Base-by-base conservation (phyloP, 2,113 vertebrate genomes). In the Geothlypis trichas region DNA sequence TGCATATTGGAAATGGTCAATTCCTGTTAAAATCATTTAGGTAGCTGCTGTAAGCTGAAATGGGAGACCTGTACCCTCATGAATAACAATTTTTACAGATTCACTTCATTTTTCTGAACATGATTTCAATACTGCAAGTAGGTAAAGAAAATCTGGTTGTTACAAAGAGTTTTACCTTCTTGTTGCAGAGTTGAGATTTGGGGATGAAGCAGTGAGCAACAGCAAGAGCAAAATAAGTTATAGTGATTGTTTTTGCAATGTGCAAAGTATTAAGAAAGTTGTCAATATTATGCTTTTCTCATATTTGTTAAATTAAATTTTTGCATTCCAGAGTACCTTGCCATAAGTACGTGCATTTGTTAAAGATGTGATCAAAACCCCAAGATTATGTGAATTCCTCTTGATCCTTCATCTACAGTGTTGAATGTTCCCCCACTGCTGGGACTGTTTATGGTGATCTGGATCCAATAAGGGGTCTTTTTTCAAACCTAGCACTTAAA, bases 291-390 rank as follows among this genome's bases (percentile, higher is more conserved):
- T 2, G 3, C 13, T 91, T 94, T 87, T 87, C 52, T 47, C 21
- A 3, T 89, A 72, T 79, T 89, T 74, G 19, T 55, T 63, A 33
- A 28, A 44, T 42, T 66, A 68, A 44, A 52, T 63, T 81, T 83
- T 71, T 94, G 35, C 57, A 71, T 46, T 93, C 52, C 42, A 26
- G 52, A 57, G 33, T 51, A 42, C 37, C 8, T 75, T 92, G 35
- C 15, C 1, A 0, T 80, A 88, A 65, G 19, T 44, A 30, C 0
- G 0, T 26, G 28, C 33, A 39, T 87, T 92, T 89, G 33, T 51
- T 87, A 65, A 73, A 82, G 27, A 65, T 67, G 41, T 75, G 91
- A 95, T 82, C 52, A 84, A 79, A 75, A 67, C 33, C 59, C 31
- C 23, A 44, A 52, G 65, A 46, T 78, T 28, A 62, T 66, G 9